A percentile compares a stretch with the other conserved stretches of the same genome.
Evolutionary conservation across 2,113 vertebrate species (phyloP).

Genomic region (Montifringilla adamsi): DNA sequence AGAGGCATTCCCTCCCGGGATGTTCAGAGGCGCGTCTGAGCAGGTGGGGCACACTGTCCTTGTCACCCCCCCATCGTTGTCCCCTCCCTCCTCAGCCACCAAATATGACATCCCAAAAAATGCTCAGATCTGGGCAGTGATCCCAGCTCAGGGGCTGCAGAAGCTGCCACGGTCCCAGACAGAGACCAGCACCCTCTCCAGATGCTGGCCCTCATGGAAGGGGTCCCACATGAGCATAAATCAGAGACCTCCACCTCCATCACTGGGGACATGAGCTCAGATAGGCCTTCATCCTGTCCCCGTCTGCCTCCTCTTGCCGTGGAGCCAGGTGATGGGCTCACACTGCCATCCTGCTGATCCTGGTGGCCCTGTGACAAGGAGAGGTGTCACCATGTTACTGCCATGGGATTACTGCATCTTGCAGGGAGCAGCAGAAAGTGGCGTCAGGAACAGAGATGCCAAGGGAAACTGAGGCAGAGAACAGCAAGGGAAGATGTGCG

Average conservation of each 20-base stretch:
- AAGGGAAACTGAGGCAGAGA: background rate
- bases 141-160: background rate
- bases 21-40: background rate
- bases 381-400: background rate
- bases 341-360: background rate
- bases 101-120: background rate
- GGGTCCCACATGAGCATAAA: background rate
- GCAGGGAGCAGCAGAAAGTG: background rate
- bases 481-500: background rate
- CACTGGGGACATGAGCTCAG: background rate
- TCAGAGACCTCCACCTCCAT: background rate
- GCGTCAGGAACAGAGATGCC: background rate
- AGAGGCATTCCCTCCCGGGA: rapidly evolving
- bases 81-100: background rate
- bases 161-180: background rate
- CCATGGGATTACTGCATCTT: rapidly evolving
- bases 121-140: too few species aligned
- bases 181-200: background rate
- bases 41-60: rapidly evolving
- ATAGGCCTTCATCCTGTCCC: background rate
- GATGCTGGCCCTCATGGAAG: rapidly evolving
- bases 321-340: background rate
- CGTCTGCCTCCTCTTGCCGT: background rate
- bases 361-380: background rate
- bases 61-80: background rate